Conservation (phyloP, 2,113 vertebrate species). For the Hepsetus odoe region DNA sequence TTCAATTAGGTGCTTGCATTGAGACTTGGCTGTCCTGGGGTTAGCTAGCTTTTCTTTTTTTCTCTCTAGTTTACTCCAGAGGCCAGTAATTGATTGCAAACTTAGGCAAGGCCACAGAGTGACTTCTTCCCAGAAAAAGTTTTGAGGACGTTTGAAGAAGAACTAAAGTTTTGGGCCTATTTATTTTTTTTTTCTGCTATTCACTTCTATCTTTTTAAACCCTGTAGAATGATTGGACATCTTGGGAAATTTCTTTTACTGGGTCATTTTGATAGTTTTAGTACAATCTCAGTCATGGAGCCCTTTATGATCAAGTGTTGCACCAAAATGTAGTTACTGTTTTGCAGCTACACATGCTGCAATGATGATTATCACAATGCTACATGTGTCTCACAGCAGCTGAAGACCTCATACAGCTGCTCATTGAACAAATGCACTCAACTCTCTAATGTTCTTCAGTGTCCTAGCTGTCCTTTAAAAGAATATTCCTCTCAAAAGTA, state of each 20-base stretch:
- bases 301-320: background rate
- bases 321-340: background rate
- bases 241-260: too few relatives aligned
- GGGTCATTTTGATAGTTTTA: background rate
- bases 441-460: background rate
- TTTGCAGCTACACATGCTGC: background rate
- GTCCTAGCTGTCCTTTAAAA: background rate
- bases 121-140: constrained; percentile 55
- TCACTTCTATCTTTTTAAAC: background rate
- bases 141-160: constrained; percentile 26
- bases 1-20: constrained; percentile 69
- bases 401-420: too few relatives aligned
- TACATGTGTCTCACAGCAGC: background rate
- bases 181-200: background rate
- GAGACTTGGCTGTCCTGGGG: constrained; percentile 65
- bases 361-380: background rate
- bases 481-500: too few relatives aligned
- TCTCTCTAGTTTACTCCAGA: constrained; percentile 55
- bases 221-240: background rate
- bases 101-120: constrained; percentile 59
- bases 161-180: background rate
- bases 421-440: background rate
- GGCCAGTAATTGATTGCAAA: constrained; percentile 72
- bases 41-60: constrained; percentile 61
- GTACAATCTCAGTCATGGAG: background rate